Base-by-base conservation (phyloP, 1,140 invertebrate species). In the Vanessa atalanta region DNA sequence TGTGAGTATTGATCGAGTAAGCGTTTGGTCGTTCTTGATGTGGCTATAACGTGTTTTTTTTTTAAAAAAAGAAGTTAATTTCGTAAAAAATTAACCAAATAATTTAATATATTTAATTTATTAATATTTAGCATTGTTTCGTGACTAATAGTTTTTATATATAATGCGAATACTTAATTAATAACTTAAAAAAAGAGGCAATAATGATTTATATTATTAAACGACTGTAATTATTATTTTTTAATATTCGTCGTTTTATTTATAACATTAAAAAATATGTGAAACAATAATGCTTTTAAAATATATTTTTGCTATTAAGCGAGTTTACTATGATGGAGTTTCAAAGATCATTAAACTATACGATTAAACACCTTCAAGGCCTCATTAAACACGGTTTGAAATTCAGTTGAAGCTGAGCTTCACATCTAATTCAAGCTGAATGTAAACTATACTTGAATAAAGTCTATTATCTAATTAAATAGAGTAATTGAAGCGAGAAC, bases 391-490 rank as follows among this genome's bases (percentile, higher is more conserved):
- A 63, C 67, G 5, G 16, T 69, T 14, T 70, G 23, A 53, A 65
- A 50, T 26, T 55, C 47, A 65, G 37, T 26, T 70, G 23, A 53
- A 65, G 31, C 15, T 47, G 26, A 72, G 20, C n/a, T 16, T 43
- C 16, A 57, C 50, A 60, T 65, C 14, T 26, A 57, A 70, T 75
- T 65, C 23, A 37, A 26, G 50, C n/a, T 65, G 43, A 65, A 74
- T 70, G 73, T 66, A 70, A 65, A 70, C 60, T 65, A 47, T 69
- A 51, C 67, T 48, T 31, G 51, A 75, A 70, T 60, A 65, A 64
- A 74, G 20, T 64, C 43, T 69, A 65, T 74, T 63, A 57, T 67
- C 67, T 70, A 74, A 70, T 74, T 74, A 74, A 72, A 65, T 53
- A 74, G 66, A 64, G 73, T 70, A 74, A 74, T 70, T 74, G 67